Evolutionary conservation across 2,797 vertebrate species (phyloP).

Genomic region (Dryobates pubescens): DNA sequence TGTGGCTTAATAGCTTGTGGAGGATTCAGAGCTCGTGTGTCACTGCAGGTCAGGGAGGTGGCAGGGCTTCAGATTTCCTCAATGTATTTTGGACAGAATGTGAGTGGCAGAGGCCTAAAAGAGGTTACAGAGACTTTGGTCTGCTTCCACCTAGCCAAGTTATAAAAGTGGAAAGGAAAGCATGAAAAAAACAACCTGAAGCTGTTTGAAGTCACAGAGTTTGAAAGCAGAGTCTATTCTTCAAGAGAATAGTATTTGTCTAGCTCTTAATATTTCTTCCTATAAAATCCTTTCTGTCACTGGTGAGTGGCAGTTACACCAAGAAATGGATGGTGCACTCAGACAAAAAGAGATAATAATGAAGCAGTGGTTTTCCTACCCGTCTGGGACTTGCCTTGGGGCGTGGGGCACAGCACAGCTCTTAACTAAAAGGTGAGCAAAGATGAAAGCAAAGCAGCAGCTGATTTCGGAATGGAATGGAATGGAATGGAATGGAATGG

Average conservation of each 20-base stretch:
- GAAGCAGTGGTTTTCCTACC: neutral
- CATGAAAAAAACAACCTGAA: neutral
- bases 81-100: neutral
- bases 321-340: neutral
- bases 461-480: neutral
- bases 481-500: too few relatives aligned
- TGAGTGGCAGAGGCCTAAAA: neutral
- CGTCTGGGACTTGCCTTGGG: neutral
- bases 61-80: neutral
- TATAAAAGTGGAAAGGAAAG: neutral
- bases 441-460: neutral
- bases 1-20: neutral
- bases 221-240: neutral
- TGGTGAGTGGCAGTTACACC: neutral
- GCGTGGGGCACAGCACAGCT: neutral
- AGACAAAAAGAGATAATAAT: neutral
- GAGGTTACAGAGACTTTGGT: neutral
- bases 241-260: neutral
- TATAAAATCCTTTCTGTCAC: neutral
- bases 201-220: neutral
- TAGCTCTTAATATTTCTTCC: neutral
- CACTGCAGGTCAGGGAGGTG: neutral
- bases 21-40: neutral
- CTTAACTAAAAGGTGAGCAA: neutral
- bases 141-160: neutral